A percentile compares a stretch with the other conserved stretches of the same genome.
Conservation (phyloP, 1,140 invertebrate species). For the Spodoptera litura region DNA sequence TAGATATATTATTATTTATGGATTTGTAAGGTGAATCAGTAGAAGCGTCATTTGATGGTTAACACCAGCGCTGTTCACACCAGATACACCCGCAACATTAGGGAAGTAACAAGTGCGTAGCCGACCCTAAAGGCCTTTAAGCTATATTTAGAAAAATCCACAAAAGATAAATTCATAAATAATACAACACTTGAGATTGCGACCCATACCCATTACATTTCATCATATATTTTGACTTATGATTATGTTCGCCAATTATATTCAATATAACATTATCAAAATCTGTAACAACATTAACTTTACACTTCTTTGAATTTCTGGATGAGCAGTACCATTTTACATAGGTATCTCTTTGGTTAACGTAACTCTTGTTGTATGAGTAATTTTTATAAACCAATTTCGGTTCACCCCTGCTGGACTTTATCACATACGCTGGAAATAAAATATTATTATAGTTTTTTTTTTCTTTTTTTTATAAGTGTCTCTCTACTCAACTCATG, state of each 20-base stretch:
- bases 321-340: slow-evolving; percentile 64
- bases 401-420: slow-evolving; percentile 48
- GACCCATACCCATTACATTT: neutral
- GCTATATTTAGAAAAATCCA: no score
- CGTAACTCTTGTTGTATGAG: slow-evolving; percentile 55
- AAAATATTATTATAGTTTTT: neutral
- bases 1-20: no score
- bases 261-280: slow-evolving; percentile 42
- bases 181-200: no score
- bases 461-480: no score
- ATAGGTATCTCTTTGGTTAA: slow-evolving; percentile 50
- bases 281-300: slow-evolving; percentile 55
- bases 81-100: no score
- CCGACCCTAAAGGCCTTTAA: no score
- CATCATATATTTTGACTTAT: slow-evolving; percentile 10
- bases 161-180: no score
- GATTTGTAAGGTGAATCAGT: no score
- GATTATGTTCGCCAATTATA: slow-evolving; percentile 49
- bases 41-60: no score
- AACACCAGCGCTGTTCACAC: no score
- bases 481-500: no score
- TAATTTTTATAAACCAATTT: slow-evolving; percentile 52
- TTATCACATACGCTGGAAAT: slow-evolving; percentile 30
- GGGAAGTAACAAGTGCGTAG: no score
- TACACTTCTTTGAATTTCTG: slow-evolving; percentile 59